Conservation (phyloP, 2,888 invertebrate genomes). For the Margaritifera margaritifera region DNA sequence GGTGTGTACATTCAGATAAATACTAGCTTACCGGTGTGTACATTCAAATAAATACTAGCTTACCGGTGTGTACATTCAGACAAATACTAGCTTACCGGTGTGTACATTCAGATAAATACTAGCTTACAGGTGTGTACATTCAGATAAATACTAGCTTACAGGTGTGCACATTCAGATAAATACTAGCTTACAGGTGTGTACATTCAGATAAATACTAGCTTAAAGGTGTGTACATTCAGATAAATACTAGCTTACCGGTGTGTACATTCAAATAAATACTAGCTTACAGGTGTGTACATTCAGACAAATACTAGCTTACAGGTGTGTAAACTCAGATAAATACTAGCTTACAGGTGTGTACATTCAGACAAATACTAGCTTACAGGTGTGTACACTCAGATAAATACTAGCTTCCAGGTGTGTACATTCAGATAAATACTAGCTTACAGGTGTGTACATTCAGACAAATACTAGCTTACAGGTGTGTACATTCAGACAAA, state of each 20-base stretch:
- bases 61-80: slow-evolving; percentile 72
- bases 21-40: slow-evolving; percentile 78
- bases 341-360: slow-evolving; percentile 78
- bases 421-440: not conserved
- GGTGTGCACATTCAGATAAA: slow-evolving; percentile 33
- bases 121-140: slow-evolving; percentile 77
- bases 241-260: slow-evolving; percentile 78
- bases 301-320: slow-evolving; percentile 78
- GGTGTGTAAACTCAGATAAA: slow-evolving; percentile 33
- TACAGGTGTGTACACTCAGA: slow-evolving; percentile 72
- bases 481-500: slow-evolving; percentile 34
- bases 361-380: slow-evolving; percentile 75
- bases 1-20: slow-evolving; percentile 33
- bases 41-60: slow-evolving; percentile 75
- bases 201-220: slow-evolving; percentile 75
- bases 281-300: slow-evolving; percentile 77
- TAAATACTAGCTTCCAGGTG: slow-evolving; percentile 78
- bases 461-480: slow-evolving; percentile 78
- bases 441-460: slow-evolving; percentile 77
- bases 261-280: not conserved
- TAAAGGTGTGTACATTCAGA: slow-evolving; percentile 72
- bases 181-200: slow-evolving; percentile 78
- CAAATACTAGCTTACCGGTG: slow-evolving; percentile 78
- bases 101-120: not conserved
- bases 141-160: slow-evolving; percentile 78